Evolutionary conservation across 2,888 invertebrate genomes (phyloP), one percentile per base, ranked within the genome.

Genomic region (Dolomedes plantarius): DNA sequence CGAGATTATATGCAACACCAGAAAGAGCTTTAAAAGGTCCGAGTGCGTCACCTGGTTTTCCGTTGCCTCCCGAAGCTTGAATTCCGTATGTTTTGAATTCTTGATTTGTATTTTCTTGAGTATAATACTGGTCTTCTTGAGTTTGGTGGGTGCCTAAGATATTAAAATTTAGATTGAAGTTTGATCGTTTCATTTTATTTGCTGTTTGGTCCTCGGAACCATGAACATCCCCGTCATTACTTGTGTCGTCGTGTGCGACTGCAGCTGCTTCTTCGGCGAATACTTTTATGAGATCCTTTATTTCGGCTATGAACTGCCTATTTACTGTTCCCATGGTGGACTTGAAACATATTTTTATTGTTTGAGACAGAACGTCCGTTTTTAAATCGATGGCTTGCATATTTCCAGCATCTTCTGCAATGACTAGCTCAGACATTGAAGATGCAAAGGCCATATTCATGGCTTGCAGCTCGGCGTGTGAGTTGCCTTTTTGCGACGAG

Each of bases 371-470:
- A 0, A 76, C 82, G 13, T 75, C 31, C 3, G 82, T 82, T 31
- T 82, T 82, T 2, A 28, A 28, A 0, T 39, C 27, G 5, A 82
- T 71, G 1, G 32, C 19, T 3, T 64, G 13, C 5, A 28, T 31
- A 32, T 71, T 28, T 0, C 11, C 64, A 11, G 31, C 76, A 32
- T 71, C 76, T 36, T 82, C 82, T 16, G 82, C 75, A 28, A 82
- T 71, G 3, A 82, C 69, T 7, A 82, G 7, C 28, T 82, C 82
- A 1, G 76, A 82, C 46, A 82, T 39, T n/a, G 76, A 71, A 0
- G 82, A 82, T 0, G 75, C 77, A 19, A 83, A 76, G 13, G 83
- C 83, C 71, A 76, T 77, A 28, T 77, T 71, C 76, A 83, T 72
- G 9, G 83, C 83, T 31, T 76, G 72, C 2, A 77, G 32, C 16